Conservation (phyloP, 2,797 vertebrate genomes). For the Margarornis squamiger region DNA sequence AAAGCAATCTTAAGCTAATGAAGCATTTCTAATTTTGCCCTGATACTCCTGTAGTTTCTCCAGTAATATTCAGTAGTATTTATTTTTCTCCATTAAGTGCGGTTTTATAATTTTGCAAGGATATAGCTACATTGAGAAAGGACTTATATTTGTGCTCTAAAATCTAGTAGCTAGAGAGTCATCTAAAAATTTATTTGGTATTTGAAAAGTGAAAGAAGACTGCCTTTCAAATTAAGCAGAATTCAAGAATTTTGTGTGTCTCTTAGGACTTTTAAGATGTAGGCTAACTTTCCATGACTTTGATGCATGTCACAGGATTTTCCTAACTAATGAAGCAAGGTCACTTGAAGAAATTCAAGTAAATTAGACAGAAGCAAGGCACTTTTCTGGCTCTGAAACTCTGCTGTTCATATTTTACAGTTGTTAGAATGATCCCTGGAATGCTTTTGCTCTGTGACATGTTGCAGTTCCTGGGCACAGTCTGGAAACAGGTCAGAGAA, state of each 20-base stretch:
- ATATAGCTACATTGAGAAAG: not conserved
- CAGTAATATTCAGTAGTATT: not conserved
- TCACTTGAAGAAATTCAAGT: not conserved
- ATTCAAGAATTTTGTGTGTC: not conserved
- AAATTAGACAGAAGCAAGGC: not conserved
- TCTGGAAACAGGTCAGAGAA: not conserved
- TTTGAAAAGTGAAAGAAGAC: not conserved
- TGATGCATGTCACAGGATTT: not conserved
- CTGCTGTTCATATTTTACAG: not conserved
- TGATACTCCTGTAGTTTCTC: not conserved
- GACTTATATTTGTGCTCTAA: not conserved
- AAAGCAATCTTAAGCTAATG: not conserved
- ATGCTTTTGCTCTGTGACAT: not conserved
- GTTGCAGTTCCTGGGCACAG: not conserved
- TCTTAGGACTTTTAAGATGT: not conserved
- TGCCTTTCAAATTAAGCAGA: not conserved
- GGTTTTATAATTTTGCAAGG: not conserved
- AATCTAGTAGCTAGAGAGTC: not conserved
- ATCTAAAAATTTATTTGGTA: not conserved
- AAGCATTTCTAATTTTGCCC: not conserved
- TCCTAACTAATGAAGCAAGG: not conserved
- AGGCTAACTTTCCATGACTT: not conserved
- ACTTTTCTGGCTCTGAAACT: not conserved
- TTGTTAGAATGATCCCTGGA: not conserved
- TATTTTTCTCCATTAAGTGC: not conserved